Base-by-base conservation (phyloP, 1,140 invertebrate species). In the Rhizoglyphus robini region DNA sequence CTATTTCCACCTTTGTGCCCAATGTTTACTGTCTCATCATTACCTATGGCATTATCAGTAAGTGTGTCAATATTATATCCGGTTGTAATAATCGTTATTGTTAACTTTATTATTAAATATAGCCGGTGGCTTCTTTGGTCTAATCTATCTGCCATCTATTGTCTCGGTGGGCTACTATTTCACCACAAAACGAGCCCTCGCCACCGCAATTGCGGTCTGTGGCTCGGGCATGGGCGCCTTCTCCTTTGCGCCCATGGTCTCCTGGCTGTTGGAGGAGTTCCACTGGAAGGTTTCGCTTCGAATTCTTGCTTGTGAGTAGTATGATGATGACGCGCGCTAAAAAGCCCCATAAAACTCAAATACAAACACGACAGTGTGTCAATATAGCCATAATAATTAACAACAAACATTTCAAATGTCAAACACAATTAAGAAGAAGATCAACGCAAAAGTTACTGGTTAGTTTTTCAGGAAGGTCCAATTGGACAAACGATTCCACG, bases 111-210 rank as follows among this genome's bases (percentile, higher is more conserved):
- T 51, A 11, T 51, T 3, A 63, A 34, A 3, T 23, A 32, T 49
- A 69, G 61, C 36, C 70, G 70, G 68, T 3, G 32, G 66, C 2
- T 65, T 65, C 18, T 97, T 98, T 74, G 94, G 94, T 61, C 83
- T 98, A 76, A 95, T 99, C 73, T 98, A 98, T 77, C 80, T 99
- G 20, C 95, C 96, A 0, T 90, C 94, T 0, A 94, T 99, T 46
- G 94, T 98, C 8, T 90, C 89, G 58, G 95, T 99, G 20, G 91
- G 94, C 31, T 96, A 96, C 77, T 99, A 99, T 78, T 99, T 99
- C 77, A 95, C 98, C 76, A 90, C 89, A 11, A 93, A 93, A 72
- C 80, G 95, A 68, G 96, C 94, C 1, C 75, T 99, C 63, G 96
- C 96, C n/a, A 98, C 94, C 0, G 95, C 59, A 11, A 95, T 99